Evolutionary conservation across 2,113 vertebrate species (phyloP).

Genomic region (Ondatra zibethicus): DNA sequence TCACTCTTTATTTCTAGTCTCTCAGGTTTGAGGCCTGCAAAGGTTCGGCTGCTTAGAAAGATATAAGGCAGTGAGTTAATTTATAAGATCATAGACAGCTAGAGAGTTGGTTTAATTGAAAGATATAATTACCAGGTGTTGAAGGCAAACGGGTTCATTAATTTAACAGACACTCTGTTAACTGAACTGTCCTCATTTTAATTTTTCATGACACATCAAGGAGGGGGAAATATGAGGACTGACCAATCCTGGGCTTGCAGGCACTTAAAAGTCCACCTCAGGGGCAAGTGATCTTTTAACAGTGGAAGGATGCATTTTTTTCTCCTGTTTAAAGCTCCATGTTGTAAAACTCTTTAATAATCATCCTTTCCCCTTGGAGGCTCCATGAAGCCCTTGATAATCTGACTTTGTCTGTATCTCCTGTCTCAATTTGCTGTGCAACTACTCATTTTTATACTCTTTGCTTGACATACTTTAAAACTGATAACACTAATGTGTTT

Average conservation of each 20-base stretch:
- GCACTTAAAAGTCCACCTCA: constrained; percentile 36
- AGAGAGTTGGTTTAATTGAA: constrained; percentile 89
- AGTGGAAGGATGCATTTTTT: constrained; percentile 40
- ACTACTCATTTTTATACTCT: not conserved
- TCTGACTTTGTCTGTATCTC: not conserved
- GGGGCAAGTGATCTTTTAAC: constrained; percentile 54
- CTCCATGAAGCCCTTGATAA: not conserved
- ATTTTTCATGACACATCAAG: constrained; percentile 84
- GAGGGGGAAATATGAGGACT: constrained; percentile 20
- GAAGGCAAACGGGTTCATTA: constrained; percentile 87
- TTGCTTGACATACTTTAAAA: not conserved
- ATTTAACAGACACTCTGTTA: constrained; percentile 87
- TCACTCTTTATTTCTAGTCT: constrained; percentile 40
- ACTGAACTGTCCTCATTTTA: constrained; percentile 86
- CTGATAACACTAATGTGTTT: not conserved
- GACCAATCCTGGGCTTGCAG: constrained; percentile 16
- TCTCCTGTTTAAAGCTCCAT: not conserved
- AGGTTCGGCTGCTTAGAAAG: constrained; percentile 72
- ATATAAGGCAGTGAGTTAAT: constrained; percentile 85
- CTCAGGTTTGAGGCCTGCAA: constrained; percentile 71
- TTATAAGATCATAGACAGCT: constrained; percentile 84
- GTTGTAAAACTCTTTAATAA: constrained; percentile 2
- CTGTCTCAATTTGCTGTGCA: not conserved
- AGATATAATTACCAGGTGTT: constrained; percentile 90
- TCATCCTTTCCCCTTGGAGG: not conserved